Evolutionary conservation across 2,113 vertebrate genomes (phyloP).

Genomic region (Aegypius monachus): DNA sequence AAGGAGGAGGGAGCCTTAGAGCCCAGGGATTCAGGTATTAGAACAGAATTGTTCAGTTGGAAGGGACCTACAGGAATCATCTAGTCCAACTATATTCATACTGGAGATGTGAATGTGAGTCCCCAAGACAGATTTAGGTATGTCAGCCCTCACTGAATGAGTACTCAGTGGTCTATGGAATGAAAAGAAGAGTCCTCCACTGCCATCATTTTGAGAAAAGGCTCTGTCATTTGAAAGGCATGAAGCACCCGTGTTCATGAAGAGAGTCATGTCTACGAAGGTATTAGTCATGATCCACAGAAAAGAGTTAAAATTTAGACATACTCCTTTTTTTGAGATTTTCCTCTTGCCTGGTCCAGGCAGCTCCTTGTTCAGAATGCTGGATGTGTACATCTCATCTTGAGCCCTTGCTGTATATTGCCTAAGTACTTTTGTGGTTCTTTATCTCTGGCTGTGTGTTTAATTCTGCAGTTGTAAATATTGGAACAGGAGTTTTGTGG

Average conservation of each 20-base stretch:
- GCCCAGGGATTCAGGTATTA: not conserved
- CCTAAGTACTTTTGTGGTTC: not conserved
- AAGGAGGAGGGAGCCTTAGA: not conserved
- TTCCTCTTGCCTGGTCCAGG: not conserved
- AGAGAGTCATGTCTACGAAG: not conserved
- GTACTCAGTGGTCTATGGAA: not conserved
- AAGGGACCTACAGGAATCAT: not conserved
- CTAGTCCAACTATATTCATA: not conserved
- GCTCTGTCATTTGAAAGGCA: not conserved
- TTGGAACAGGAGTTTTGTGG: not conserved
- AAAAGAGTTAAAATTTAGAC: not conserved
- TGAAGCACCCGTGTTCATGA: not conserved
- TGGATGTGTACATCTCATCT: not conserved
- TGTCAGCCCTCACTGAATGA: not conserved
- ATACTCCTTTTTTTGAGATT: not conserved
- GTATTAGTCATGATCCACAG: not conserved
- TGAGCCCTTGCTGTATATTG: not conserved
- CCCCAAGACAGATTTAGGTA: not conserved
- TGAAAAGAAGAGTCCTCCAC: not conserved
- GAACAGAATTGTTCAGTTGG: not conserved
- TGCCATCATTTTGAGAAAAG: not conserved
- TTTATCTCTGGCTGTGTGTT: not conserved
- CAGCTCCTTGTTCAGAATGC: not conserved
- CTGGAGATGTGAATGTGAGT: not conserved
- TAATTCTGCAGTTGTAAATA: not conserved